These are phyloP conservation scores for Rhinoraja longicauda DNA, from an alignment of 2,797 vertebrate genomes.

Conservation along the genomic window DNA sequence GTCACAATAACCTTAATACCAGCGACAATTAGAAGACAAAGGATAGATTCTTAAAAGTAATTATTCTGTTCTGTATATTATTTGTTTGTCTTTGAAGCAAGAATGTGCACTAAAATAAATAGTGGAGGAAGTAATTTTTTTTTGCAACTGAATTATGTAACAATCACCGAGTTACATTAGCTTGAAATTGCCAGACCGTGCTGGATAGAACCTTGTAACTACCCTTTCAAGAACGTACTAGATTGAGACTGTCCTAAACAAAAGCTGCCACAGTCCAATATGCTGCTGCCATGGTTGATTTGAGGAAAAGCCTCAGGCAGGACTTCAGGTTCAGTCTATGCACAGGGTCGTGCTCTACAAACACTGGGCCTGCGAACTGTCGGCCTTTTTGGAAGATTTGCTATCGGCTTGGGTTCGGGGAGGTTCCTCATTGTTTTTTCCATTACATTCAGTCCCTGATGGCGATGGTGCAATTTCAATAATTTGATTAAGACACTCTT, in stretches of 20 bases:
- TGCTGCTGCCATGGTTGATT: neutral
- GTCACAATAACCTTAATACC: neutral
- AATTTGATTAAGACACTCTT: neutral
- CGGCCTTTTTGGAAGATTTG: neutral
- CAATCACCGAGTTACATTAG: neutral
- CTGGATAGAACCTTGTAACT: neutral
- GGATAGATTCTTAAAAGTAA: neutral
- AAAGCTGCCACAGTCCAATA: neutral
- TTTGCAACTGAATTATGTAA: constrained; percentile 13
- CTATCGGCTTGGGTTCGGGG: neutral
- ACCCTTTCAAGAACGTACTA: neutral
- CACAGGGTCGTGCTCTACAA: neutral
- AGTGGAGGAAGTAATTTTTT: neutral
- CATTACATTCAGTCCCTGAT: neutral
- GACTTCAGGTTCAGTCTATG: neutral
- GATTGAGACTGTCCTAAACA: neutral
- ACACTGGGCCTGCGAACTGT: neutral
- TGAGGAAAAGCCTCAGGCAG: neutral
- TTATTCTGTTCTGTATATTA: constrained; percentile 14
- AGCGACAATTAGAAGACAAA: constrained; percentile 17
- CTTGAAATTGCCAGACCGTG: neutral
- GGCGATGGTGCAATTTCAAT: neutral
- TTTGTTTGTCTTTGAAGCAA: constrained; percentile 6
- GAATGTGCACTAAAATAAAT: neutral
- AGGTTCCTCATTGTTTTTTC: neutral